phyloP scores from a whole-genome alignment of 2,113 vertebrate species.

The Rhinopomastus cyanomelas region DNA sequence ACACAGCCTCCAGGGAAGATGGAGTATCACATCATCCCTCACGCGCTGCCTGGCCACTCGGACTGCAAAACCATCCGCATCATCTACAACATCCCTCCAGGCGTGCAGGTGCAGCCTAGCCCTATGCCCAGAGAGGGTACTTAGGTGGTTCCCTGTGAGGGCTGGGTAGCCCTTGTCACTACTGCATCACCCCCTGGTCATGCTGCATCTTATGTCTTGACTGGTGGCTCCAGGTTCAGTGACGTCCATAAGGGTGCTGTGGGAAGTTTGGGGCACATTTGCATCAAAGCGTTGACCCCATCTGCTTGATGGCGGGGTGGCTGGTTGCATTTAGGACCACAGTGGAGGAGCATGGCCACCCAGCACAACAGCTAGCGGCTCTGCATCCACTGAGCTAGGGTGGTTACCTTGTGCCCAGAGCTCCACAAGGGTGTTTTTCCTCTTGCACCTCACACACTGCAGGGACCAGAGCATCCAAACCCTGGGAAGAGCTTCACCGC shows the following conservation, averaged over 20 bases:
- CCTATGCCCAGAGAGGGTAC: background rate
- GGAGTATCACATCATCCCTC: conserved; percentile 96
- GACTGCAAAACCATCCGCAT: conserved; percentile 94
- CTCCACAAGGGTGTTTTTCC: background rate
- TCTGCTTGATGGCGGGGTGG: background rate
- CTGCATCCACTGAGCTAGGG: background rate
- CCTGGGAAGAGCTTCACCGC: conserved; percentile 92
- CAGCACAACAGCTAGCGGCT: background rate
- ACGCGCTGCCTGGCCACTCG: conserved; percentile 89
- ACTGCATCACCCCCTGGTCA: rapidly evolving
- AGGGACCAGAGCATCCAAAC: conserved; percentile 93
- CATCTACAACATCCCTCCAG: conserved; percentile 93
- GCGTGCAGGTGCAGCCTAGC: conserved; percentile 83
- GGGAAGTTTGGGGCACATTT: background rate
- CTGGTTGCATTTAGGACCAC: background rate
- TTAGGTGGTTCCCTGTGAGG: background rate
- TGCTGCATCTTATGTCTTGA: background rate
- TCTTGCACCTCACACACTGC: background rate
- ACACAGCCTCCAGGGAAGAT: conserved; percentile 96
- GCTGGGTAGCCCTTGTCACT: background rate
- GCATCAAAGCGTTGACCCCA: rapidly evolving
- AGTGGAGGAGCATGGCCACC: rapidly evolving
- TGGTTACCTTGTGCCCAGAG: background rate
- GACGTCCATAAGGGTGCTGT: background rate
- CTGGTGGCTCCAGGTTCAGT: background rate